Evolutionary conservation across 2,113 vertebrate species (phyloP), one percentile per base, ranked within the genome.

Genomic region (Talpa occidentalis): DNA sequence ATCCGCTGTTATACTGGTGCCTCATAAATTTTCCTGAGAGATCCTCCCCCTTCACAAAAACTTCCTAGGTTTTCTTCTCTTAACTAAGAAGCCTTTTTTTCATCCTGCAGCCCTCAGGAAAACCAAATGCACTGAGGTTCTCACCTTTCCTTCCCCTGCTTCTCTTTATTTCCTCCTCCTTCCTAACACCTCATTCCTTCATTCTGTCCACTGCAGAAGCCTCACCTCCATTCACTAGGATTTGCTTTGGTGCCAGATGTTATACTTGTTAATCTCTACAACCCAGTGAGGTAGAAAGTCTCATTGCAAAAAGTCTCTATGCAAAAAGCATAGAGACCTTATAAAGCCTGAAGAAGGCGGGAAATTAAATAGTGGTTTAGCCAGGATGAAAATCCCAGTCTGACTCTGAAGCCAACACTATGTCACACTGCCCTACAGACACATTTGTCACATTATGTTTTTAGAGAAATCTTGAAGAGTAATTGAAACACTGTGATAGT

Each of bases 121-220:
- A 70, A 40, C n/a, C 72, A 85, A 70, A 26, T 40, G 40, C 37
- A 94, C 66, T 24, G 6, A 90, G 32, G 35, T 44, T 85, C 62
- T 85, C 37, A 32, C 32, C 17, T 60, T 76, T 73, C 70, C 67
- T 76, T 64, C 37, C 54, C 21, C 17, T 72, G 42, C 80, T n/a
- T 66, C 44, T 90, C 19, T 30, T 7, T 24, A 7, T 76, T 77
- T 69, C 60, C 47, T 32, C 26, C 44, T 93, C 28, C 66, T 87
- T 87, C 76, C 79, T 28, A 7, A 77, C 54, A 90, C 84, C 70
- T 93, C 86, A 10, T 84, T 94, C 47, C 42, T 91, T 76, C 73
- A 56, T 88, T 94, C 86, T 66, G 74, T 42, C 82, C 10, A 28
- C 7, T 30, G 47, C 49, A 14, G 22, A 12, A 37, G 56, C 56